Evolutionary conservation across 1,140 invertebrate genomes (phyloP), one percentile per base, ranked within the genome.

Genomic region (Papilio machaon): DNA sequence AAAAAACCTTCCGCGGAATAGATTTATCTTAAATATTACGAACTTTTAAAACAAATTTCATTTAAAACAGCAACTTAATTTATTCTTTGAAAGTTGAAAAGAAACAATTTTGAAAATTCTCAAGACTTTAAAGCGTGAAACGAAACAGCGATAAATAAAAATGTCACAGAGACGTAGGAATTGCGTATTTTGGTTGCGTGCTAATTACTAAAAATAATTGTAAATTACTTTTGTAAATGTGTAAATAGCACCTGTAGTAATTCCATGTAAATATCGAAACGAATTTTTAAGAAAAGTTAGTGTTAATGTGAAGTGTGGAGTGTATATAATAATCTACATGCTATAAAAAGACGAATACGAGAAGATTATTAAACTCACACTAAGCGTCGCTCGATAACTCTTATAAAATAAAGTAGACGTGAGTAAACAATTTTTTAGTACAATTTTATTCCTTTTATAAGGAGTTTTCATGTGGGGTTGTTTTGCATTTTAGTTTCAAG

Each of bases 181-280:
- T 81, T 88, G 87, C 89, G 89, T 89, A 89, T 90, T 88, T 86
- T 85, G 54, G 80, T 81, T 86, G 73, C 84, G 85, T 88, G 81
- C 78, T 85, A 86, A 86, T 85, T 86, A 82, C 80, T 83, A 77
- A 73, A 78, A 81, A 79, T 82, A 84, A 77, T 81, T 83, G 73
- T 82, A 83, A 83, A 82, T 86, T 85, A 80, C 81, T 73, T 75
- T 49, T 86, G 84, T 88, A 83, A 86, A 90, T 84, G 82, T 87
- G 83, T 83, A 84, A 81, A 89, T 83, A 83, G 75, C 9, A 30
- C 81, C 58, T 84, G 54, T 82, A 64, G 82, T 79, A 54, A 38
- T 52, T 79, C 17, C 60, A 60, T 83, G 79, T 77, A 83, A 83
- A 82, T 82, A 80, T 82, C 46, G 46, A 64, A 76, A 58, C 73